Conservation (phyloP, 2,888 invertebrate species). For the Polyommatus iphigenia region DNA sequence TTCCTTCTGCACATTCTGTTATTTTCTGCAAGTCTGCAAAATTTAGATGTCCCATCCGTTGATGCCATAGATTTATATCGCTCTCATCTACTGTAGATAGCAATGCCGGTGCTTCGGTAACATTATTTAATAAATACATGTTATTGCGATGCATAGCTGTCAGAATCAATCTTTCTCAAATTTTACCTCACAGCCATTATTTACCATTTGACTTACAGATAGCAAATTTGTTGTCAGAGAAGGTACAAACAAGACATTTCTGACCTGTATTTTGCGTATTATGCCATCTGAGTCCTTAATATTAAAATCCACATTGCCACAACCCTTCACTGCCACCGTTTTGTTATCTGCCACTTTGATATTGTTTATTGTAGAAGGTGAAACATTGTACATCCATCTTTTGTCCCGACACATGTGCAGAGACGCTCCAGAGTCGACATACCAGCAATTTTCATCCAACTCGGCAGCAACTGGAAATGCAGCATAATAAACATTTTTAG, state of each 20-base stretch:
- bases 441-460: constrained; percentile 34
- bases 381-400: constrained; percentile 30
- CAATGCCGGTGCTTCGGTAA: constrained; percentile 23
- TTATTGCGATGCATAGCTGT: constrained; percentile 29
- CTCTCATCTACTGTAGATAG: too few species aligned
- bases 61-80: too few species aligned
- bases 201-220: neutral
- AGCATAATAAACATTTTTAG: too few species aligned
- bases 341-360: constrained; percentile 29
- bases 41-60: too few species aligned
- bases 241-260: too few species aligned
- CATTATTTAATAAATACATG: constrained; percentile 29
- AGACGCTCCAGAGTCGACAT: constrained; percentile 28
- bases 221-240: too few species aligned
- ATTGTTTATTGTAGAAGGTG: neutral
- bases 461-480: too few species aligned
- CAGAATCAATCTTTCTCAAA: constrained; percentile 26
- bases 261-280: constrained; percentile 2
- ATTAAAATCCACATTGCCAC: constrained; percentile 21
- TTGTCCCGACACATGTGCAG: constrained; percentile 22
- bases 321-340: neutral
- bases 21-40: too few species aligned
- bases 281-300: constrained; percentile 29
- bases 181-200: constrained; percentile 29
- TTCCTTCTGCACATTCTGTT: too few species aligned